A percentile compares a stretch with the other conserved stretches of the same genome.
These are phyloP conservation scores for Panthera tigris DNA, from an alignment of 2,113 vertebrate species.

Conservation along the genomic window DNA sequence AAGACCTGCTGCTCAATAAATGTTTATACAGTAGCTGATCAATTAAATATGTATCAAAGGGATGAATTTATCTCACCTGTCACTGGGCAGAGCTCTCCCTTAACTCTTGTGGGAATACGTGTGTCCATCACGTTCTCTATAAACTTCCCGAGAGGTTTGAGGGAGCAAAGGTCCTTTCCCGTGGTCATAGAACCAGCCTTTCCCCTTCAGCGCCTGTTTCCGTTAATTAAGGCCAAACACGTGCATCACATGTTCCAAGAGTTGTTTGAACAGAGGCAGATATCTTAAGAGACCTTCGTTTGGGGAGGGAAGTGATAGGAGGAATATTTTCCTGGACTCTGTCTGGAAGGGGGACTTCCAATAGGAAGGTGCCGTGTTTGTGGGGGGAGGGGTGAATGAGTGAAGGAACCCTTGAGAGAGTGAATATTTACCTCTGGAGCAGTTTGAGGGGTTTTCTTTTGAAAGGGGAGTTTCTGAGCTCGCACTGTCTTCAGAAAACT, in stretches of 20 bases:
- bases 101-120: background rate
- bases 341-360: background rate
- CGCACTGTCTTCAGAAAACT: background rate
- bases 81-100: background rate
- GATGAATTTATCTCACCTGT: rapidly evolving
- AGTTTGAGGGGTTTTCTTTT: background rate
- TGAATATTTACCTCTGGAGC: background rate
- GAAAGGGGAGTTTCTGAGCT: background rate
- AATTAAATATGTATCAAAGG: background rate
- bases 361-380: background rate
- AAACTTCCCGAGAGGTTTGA: background rate
- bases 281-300: background rate
- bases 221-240: background rate
- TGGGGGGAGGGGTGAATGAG: background rate
- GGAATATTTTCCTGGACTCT: background rate
- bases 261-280: background rate
- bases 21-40: background rate
- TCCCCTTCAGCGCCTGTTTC: background rate
- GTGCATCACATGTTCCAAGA: background rate
- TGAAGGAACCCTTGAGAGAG: background rate
- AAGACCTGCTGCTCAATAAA: background rate
- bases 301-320: background rate
- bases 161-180: background rate
- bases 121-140: background rate
- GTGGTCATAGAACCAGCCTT: background rate